Base-by-base conservation (phyloP, 1,140 invertebrate genomes). In the Ceratina japonica region DNA sequence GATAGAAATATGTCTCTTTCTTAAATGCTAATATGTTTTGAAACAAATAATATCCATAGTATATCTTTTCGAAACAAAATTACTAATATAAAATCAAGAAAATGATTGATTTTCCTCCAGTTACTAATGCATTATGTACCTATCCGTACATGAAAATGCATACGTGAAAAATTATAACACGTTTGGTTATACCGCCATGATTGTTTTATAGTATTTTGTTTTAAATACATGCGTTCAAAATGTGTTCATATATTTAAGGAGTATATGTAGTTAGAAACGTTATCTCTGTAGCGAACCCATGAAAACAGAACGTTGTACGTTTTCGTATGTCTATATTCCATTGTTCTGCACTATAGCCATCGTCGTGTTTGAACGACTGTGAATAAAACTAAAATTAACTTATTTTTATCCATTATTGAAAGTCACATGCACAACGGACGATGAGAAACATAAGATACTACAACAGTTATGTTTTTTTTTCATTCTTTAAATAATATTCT, bases 331-430 rank as follows among this genome's bases (percentile, higher is more conserved):
- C 61, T 81, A 84, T 71, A 79, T 82, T 86, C 84, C 84, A 82
- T 68, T 82, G 84, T 74, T 82, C 84, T 85, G 84, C 79, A 44
- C 20, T 77, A 84, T 85, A 78, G 83, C 80, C 84, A 73, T 79
- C 74, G 84, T 86, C 84, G 84, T 84, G 83, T 86, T 82, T 65
- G 83, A 82, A 86, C 84, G 84, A 86, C 83, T 86, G 83, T 82
- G 83, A 82, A 86, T 76, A 62, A 84, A 86, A 86, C 72, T 85
- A 86, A 86, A 86, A 86, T 85, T 85, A 85, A 86, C 83, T 82
- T 73, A 73, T 76, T 86, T 84, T 56, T 77, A 73, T 82, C 77
- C 62, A 86, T 82, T 75, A 85, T 78, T 81, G 27, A 65, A 52
- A 70, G 73, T 68, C 37, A 44, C 84, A 86, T 86, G 84, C 84